Base-by-base conservation (phyloP, 2,888 invertebrate genomes). In the Lithophane semibrunnea region DNA sequence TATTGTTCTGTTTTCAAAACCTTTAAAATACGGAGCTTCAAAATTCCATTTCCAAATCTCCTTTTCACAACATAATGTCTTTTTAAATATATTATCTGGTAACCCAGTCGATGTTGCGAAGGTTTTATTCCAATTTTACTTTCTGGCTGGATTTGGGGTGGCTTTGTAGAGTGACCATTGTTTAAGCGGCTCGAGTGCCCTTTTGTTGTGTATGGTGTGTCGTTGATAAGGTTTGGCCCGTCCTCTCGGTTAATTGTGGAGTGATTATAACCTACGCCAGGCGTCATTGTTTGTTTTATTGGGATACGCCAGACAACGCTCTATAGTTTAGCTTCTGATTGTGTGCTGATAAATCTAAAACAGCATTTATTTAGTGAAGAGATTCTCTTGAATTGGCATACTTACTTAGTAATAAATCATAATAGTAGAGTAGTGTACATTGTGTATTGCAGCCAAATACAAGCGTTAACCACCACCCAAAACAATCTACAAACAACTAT, bases 81-180 rank as follows among this genome's bases (percentile, higher is more conserved):
- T 77, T 85, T 86, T 85, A 78, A 91, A 90, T 88, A 88, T 85
- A 88, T 89, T 89, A 89, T 89, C 86, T 83, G 88, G 82, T 75
- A 84, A 85, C 80, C 81, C 82, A 80, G 80, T 82, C 83, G 85
- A 84, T 83, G 88, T 86, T 83, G 79, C 79, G 83, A 85, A 79
- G 88, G 89, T 90, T 91, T 91, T 92, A 92, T 91, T 91, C 84
- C 86, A 84, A 82, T 90, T 90, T 88, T 88, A 90, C 88, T 91
- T 92, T 92, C 90, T 91, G 89, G 88, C 85, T 86, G 91, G 92
- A 91, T 91, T 92, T 92, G 80, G 85, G 90, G 86, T 81, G 83
- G 92, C 89, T 92, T 93, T 92, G 91, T 89, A 88, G 90, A 87
- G 88, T 90, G 88, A 83, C 91, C 90, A 91, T 92, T 92, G 91